These are phyloP conservation scores for Percina caprodes DNA, from an alignment of 2,113 vertebrate genomes.

Conservation along the genomic window DNA sequence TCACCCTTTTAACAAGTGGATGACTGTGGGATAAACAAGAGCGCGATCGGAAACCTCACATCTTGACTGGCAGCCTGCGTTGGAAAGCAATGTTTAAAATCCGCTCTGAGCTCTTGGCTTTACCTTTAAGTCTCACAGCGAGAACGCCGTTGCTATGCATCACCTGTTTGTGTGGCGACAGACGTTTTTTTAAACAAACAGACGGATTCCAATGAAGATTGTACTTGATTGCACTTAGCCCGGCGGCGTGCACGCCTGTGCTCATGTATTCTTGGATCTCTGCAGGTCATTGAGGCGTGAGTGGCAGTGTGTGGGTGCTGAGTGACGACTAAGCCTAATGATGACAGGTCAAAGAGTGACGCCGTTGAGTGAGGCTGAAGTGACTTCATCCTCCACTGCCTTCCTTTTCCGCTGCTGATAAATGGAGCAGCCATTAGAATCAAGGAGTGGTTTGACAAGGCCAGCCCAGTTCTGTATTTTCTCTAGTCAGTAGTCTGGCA, in stretches of 20 bases:
- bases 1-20: slow-evolving; percentile 65
- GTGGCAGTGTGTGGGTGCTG: slow-evolving; percentile 73
- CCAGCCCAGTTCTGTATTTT: slow-evolving; percentile 17
- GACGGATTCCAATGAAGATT: slow-evolving; percentile 53
- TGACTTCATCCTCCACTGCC: slow-evolving; percentile 63
- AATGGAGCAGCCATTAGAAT: slow-evolving; percentile 61
- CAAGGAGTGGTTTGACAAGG: slow-evolving; percentile 57
- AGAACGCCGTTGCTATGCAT: slow-evolving; percentile 57
- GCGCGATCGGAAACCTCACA: slow-evolving; percentile 48
- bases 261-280: slow-evolving; percentile 58
- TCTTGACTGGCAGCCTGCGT: slow-evolving; percentile 39
- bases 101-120: slow-evolving; percentile 21
- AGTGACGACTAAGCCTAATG: slow-evolving; percentile 79
- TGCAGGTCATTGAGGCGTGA: slow-evolving; percentile 70
- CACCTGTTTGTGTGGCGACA: slow-evolving; percentile 74
- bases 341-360: slow-evolving; percentile 80
- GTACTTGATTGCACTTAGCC: slow-evolving; percentile 58
- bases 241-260: slow-evolving; percentile 28
- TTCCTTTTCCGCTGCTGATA: slow-evolving; percentile 58
- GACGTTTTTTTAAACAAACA: slow-evolving; percentile 75
- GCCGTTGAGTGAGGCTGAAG: slow-evolving; percentile 74
- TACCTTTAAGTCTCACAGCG: slow-evolving; percentile 45
- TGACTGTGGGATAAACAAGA: slow-evolving; percentile 64
- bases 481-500: slow-evolving; percentile 24
- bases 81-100: slow-evolving; percentile 50